Conservation (phyloP, 2,888 invertebrate genomes). For the Drosophila affinis region DNA sequence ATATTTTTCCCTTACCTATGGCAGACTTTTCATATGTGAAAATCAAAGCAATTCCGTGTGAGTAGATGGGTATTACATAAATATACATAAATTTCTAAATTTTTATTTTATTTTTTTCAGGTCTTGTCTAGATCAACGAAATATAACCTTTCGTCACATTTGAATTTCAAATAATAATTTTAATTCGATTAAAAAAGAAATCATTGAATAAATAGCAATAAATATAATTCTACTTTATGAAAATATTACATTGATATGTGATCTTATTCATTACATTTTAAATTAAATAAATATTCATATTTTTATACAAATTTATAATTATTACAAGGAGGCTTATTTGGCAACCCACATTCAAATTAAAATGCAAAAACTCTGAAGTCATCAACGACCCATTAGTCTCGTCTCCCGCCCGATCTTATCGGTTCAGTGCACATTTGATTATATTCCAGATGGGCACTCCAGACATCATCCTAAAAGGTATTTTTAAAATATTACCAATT, state of each 20-base stretch:
- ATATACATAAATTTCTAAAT: too few relatives aligned
- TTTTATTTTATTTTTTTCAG: slow-evolving; percentile 85
- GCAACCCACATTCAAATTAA: neutral
- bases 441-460: neutral
- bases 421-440: slow-evolving; percentile 34
- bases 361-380: too few relatives aligned
- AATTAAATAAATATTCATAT: neutral
- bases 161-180: too few relatives aligned
- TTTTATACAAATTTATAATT: too few relatives aligned
- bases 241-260: too few relatives aligned
- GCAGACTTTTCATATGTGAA: slow-evolving; percentile 95
- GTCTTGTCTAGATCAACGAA: slow-evolving; percentile 88
- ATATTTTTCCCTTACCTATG: slow-evolving; percentile 62
- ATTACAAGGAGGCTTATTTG: neutral
- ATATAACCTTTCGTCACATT: too few relatives aligned
- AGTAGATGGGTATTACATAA: slow-evolving; percentile 95
- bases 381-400: slow-evolving; percentile 3
- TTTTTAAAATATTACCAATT: slow-evolving; percentile 31
- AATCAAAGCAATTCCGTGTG: slow-evolving; percentile 97
- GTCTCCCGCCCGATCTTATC: neutral
- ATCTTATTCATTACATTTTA: neutral
- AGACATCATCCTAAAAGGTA: slow-evolving; percentile 20
- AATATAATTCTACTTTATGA: too few relatives aligned
- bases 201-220: too few relatives aligned
- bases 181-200: too few relatives aligned